Evolutionary conservation across 2,888 invertebrate genomes (phyloP), one percentile per base, ranked within the genome.

Genomic region (Melitaea athalia): DNA sequence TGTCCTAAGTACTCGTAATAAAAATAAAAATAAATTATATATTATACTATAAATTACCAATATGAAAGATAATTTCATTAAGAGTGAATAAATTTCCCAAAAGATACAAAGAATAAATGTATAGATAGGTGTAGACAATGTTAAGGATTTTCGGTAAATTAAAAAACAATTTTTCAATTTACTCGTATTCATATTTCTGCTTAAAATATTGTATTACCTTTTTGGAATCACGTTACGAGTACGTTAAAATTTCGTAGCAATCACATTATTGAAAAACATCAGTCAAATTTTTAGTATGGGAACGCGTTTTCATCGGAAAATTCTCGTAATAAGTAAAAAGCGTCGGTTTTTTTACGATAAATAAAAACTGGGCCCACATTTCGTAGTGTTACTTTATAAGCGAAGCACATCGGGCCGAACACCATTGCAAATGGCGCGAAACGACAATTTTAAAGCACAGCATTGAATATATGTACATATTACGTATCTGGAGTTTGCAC

Each of bases 401-500:
- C 89, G 80, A 78, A 81, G 84, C 88, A 89, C 86, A 88, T 86
- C 83, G 85, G 79, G 77, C 77, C 79, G 78, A 79, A 84, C 82
- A 79, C 82, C 83, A 82, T 80, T 87, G 86, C 83, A 88, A 91
- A 92, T 90, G 89, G 90, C 83, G 88, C 85, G 88, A 88, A 89
- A 88, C 88, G 90, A 89, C 86, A 88, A 88, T 89, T 90, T 91
- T 90, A 90, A 91, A 91, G 87, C 87, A 88, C 85, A 86, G 87
- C 89, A 90, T 88, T 89, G 86, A 89, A 91, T 87, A 85, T 87
- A n/a, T n/a, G n/a, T n/a, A 87, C 82, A 79, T 85, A 85, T 81
- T 85, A 84, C 78, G 79, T 85, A 86, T 86, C 81, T 85, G 83
- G 83, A 79, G 84, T 82, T 85, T 81, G 85, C 85, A 91, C 89